Evolutionary conservation across 2,113 vertebrate genomes (phyloP).

Genomic region (Mola mola): DNA sequence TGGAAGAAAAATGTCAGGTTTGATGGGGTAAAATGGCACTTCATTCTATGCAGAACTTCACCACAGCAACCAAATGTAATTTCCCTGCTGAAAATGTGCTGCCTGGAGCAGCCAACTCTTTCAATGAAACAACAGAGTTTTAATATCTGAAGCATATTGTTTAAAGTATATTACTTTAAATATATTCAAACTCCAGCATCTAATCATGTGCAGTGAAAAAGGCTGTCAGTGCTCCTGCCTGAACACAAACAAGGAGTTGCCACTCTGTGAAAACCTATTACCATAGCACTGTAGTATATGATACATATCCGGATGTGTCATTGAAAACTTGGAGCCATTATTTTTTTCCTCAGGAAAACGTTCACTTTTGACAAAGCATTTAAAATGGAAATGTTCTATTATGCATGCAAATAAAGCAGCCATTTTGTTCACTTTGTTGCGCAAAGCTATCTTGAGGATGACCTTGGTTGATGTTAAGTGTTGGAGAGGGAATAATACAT

Average conservation of each 20-base stretch:
- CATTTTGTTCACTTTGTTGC: slow-evolving; percentile 20
- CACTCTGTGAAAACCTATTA: slow-evolving; percentile 5
- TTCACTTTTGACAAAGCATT: slow-evolving; percentile 62
- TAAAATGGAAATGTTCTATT: slow-evolving; percentile 59
- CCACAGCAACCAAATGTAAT: slow-evolving; percentile 53
- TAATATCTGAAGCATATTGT: slow-evolving; percentile 48
- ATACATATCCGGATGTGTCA: slow-evolving; percentile 26
- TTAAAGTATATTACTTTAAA: slow-evolving; percentile 52
- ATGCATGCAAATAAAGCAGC: slow-evolving; percentile 72
- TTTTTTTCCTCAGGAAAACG: slow-evolving; percentile 43
- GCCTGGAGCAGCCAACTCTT: slow-evolving; percentile 44
- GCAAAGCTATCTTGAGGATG: slow-evolving; percentile 52
- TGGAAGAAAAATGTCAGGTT: slow-evolving; percentile 57
- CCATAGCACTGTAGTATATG: not conserved
- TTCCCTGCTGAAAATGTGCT: slow-evolving; percentile 43
- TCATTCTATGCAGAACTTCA: slow-evolving; percentile 41
- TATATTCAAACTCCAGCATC: slow-evolving; percentile 42
- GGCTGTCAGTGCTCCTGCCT: slow-evolving; percentile 1
- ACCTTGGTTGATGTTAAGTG: slow-evolving; percentile 79
- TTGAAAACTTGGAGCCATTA: slow-evolving; percentile 16
- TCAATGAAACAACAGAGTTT: slow-evolving; percentile 46
- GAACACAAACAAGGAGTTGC: slow-evolving; percentile 7
- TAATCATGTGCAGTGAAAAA: slow-evolving; percentile 19
- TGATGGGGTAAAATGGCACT: slow-evolving; percentile 66
- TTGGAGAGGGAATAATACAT: slow-evolving; percentile 47